Conservation (phyloP, 2,888 invertebrate species). For the Mylabris sibirica region DNA sequence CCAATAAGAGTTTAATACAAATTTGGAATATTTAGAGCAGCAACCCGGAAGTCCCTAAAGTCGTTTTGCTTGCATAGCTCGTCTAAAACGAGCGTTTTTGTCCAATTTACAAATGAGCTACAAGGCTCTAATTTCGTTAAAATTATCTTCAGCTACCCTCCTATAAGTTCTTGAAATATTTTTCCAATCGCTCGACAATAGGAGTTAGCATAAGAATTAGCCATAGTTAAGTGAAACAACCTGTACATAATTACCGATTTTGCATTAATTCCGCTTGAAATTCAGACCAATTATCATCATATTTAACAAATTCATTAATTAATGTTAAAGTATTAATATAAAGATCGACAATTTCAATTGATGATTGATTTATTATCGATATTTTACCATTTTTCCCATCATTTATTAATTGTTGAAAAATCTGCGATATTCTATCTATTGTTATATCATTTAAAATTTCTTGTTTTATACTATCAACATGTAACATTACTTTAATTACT, state of each 20-base stretch:
- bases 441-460: slow-evolving; percentile 59
- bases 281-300: slow-evolving; percentile 61
- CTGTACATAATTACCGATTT: slow-evolving; percentile 48
- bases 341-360: slow-evolving; percentile 60
- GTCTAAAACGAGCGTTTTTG: no score
- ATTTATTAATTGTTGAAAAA: slow-evolving; percentile 60
- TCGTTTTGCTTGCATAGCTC: no score
- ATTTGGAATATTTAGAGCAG: no score
- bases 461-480: slow-evolving; percentile 40
- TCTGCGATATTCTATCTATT: slow-evolving; percentile 56
- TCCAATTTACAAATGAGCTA: no score
- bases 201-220: no score
- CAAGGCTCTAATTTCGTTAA: no score
- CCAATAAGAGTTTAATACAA: no score
- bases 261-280: slow-evolving; percentile 59
- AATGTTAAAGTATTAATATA: slow-evolving; percentile 63
- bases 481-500: slow-evolving; percentile 61
- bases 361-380: slow-evolving; percentile 44
- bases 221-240: no score
- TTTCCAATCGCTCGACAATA: no score
- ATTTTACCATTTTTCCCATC: slow-evolving; percentile 45
- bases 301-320: slow-evolving; percentile 61
- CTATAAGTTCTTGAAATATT: no score
- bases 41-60: no score
- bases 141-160: no score